Evolutionary conservation across 92 coral and sea anemone species (phyloP), one percentile per base, ranked within the genome.

Genomic region (Epizoanthus stellaris): DNA sequence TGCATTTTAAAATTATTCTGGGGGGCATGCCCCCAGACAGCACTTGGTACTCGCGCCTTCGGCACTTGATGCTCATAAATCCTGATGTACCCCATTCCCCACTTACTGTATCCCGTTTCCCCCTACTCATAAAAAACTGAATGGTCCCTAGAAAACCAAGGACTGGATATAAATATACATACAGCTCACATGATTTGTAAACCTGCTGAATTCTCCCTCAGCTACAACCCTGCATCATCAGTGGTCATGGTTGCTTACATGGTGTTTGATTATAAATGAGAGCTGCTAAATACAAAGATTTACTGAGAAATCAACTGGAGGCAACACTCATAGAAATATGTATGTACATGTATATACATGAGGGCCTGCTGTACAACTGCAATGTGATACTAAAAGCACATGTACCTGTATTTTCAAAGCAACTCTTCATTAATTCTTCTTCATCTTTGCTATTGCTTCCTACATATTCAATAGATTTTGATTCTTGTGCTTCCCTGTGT

Each of bases 231-330:
- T 57, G 20, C 62, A 57, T 57, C 62, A 57, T 57, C 62, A 57
- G 62, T 57, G 62, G 62, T 57, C 62, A 57, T 57, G 62, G 62
- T 57, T 57, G 62, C 62, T 57, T 57, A 57, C 62, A 57, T 57
- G 62, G 16, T 7, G 62, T 57, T 23, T 23, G 25, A 23, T 23
- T 23, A 23, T 23, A 23, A 23, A 23, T 23, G 25, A 23, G 25
- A 23, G 25, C 25, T 23, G 25, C 62, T 57, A 57, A 57, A 57
- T 57, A 57, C 16, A 57, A 57, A 57, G 62, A 12, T 57, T 57
- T 57, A 57, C 62, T 57, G 62, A 57, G 62, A 57, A 57, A 57
- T 57, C 13, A 57, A 57, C 16, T 57, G 62, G 62, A 57, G 62
- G 62, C 0, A 57, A 57, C 20, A 57, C 62, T 57, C 62, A 57